Percentiles rank a stretch among this genome's conserved stretches.
Evolutionary conservation across 1,140 invertebrate species (phyloP).

Genomic region (Nephila pilipes): DNA sequence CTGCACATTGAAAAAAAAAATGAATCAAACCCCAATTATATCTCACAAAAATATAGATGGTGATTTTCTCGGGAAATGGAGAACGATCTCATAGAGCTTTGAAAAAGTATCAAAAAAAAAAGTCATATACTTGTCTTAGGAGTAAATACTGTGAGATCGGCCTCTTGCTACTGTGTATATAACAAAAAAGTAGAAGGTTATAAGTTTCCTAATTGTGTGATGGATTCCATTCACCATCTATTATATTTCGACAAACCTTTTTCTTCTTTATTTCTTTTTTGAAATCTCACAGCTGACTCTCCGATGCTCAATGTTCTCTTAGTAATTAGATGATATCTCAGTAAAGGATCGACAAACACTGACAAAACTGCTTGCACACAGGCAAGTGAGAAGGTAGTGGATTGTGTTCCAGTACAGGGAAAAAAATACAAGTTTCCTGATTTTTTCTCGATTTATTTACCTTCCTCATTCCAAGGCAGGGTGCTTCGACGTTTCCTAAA

Average conservation of each 20-base stretch:
- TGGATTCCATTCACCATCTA: not conserved
- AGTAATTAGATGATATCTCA: not conserved
- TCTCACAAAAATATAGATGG: not conserved
- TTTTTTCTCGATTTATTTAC: not conserved
- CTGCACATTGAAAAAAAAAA: not conserved
- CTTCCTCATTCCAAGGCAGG: slow-evolving; percentile 19
- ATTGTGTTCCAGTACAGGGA: slow-evolving; percentile 6
- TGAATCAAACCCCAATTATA: not conserved
- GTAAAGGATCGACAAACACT: slow-evolving; percentile 4
- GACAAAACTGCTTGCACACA: not conserved
- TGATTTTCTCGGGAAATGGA: not conserved
- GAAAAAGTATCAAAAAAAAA: slow-evolving; percentile 31
- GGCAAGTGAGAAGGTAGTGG: not conserved
- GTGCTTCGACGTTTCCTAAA: slow-evolving; percentile 34
- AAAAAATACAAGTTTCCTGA: not conserved
- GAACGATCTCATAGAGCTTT: slow-evolving; percentile 17
- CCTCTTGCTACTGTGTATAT: slow-evolving; percentile 54
- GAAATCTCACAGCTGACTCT: slow-evolving; percentile 59
- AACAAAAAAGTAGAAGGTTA: slow-evolving; percentile 19
- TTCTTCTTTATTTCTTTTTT: slow-evolving; percentile 24
- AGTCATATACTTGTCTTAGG: slow-evolving; percentile 2
- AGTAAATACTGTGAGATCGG: slow-evolving; percentile 1
- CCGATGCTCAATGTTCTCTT: slow-evolving; percentile 64
- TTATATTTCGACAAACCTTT: not conserved
- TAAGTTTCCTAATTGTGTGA: slow-evolving; percentile 66